Base-by-base conservation (phyloP, 1,140 invertebrate genomes). In the Apis laboriosa region DNA sequence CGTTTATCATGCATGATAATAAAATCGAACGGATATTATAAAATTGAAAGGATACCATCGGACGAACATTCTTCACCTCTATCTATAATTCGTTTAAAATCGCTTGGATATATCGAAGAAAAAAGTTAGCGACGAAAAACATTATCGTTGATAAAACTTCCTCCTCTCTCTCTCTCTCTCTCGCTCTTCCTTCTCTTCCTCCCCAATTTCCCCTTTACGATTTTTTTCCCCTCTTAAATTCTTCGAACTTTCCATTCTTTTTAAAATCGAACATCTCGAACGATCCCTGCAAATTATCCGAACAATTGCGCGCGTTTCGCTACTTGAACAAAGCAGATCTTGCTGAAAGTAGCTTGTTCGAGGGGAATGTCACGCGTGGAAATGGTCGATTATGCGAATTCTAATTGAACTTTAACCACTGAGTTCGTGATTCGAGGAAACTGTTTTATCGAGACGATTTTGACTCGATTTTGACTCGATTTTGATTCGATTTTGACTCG, bases 311-410 rank as follows among this genome's bases (percentile, higher is more conserved):
- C 34, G 56, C 34, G 43, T 75, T 61, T 24, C 56, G 53, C 15
- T 15, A 24, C 17, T 66, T 17, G 21, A 21, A 64, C 11, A 17
- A 28, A 66, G 19, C 71, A 68, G 80, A 82, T 82, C 80, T 77
- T 82, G 80, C 80, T 82, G 80, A 77, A 82, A 82, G 74, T 70
- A 55, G 61, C 51, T 51, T 43, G 28, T 24, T 15, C 49, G 75
- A 67, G 71, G n/a, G 55, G 21, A 58, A 19, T 13, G 19, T 58
- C 28, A 15, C 19, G 49, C 34, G 13, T 19, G 28, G 34, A 43
- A 73, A 43, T 34, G 51, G 19, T 43, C 51, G 53, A 21, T 12
- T 11, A 12, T 28, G 76, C 55, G 53, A 49, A 13, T 43, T 51
- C 19, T 67, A n/a, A 66, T 53, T 15, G 28, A 55, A 49, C 28